Evolutionary conservation across 2,888 invertebrate genomes (phyloP).

Genomic region (Lumbricus terrestris): DNA sequence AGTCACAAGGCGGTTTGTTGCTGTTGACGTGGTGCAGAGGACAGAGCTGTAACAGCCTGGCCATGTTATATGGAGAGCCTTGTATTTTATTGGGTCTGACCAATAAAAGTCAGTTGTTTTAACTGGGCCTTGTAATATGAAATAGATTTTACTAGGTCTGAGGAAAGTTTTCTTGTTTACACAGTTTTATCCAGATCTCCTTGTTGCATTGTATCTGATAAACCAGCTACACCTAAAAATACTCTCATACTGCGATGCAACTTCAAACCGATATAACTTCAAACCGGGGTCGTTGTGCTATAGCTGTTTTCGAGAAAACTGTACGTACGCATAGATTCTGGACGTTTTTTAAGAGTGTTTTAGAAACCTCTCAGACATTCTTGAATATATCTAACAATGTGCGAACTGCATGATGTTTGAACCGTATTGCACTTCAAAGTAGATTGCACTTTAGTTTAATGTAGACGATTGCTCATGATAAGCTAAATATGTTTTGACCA

Average conservation of each 20-base stretch:
- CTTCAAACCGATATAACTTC: not conserved
- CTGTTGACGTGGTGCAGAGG: not conserved
- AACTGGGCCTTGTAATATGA: not conserved
- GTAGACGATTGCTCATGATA: too few species aligned
- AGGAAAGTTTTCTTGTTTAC: not conserved
- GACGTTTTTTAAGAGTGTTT: not conserved
- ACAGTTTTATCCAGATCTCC: not conserved
- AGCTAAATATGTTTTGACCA: too few species aligned
- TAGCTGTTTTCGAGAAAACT: not conserved
- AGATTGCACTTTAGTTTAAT: not conserved
- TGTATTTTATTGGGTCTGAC: not conserved
- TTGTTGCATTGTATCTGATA: not conserved
- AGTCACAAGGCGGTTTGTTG: not conserved
- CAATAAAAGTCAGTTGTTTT: not conserved
- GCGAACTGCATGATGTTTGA: not conserved
- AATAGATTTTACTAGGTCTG: not conserved
- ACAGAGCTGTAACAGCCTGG: not conserved
- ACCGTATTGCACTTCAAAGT: not conserved
- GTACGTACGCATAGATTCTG: not conserved
- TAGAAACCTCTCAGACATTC: not conserved
- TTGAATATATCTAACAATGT: not conserved
- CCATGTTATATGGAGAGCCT: not conserved
- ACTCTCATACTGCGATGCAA: not conserved
- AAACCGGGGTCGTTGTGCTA: not conserved
- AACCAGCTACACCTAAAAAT: not conserved